Base-by-base conservation (phyloP, 2,888 invertebrate species). In the Apotomis capreana region DNA sequence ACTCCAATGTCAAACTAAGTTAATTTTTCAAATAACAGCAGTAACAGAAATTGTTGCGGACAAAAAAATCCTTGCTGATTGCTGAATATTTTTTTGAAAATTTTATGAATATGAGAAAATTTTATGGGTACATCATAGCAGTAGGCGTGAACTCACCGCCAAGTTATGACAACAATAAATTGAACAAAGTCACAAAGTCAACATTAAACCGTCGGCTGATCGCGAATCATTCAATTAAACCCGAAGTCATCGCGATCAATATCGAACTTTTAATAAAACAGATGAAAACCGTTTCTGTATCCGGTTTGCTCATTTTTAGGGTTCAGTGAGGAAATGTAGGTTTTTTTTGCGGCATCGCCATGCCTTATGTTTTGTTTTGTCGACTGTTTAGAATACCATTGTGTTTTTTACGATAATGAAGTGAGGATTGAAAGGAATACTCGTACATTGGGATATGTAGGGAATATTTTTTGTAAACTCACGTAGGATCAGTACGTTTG, bases 201-300 rank as follows among this genome's bases (percentile, higher is more conserved):
- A 71, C 70, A 61, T 67, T 67, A 58, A 61, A 67, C 57, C 51
- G 61, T 58, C 71, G 67, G 58, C 40, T 55, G 70, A 67, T 70
- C 65, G 62, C 68, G 68, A 72, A 72, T 72, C 68, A 68, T 72
- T 72, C 72, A 72, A 68, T 72, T 72, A 72, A 72, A 68, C 26
- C 52, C 36, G 6, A 26, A 63, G 58, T 37, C 58, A 72, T 72
- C 52, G 72, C 58, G 68, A 72, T 72, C 68, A 54, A 68, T 72
- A 72, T 72, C 68, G 59, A 63, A 72, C 37, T 72, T 72, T 72
- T 72, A 72, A 72, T 72, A 72, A 72, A 72, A 72, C 72, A 72
- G 72, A 68, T 74, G 63, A 36, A 60, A 60, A 68, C 37, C 55
- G 57, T 65, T 61, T 65, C 70, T 36, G 67, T 63, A 68, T 68